Percentiles rank a stretch among this genome's conserved stretches.
Conservation (phyloP, 1,140 invertebrate genomes). For the Zophobas atratus region DNA sequence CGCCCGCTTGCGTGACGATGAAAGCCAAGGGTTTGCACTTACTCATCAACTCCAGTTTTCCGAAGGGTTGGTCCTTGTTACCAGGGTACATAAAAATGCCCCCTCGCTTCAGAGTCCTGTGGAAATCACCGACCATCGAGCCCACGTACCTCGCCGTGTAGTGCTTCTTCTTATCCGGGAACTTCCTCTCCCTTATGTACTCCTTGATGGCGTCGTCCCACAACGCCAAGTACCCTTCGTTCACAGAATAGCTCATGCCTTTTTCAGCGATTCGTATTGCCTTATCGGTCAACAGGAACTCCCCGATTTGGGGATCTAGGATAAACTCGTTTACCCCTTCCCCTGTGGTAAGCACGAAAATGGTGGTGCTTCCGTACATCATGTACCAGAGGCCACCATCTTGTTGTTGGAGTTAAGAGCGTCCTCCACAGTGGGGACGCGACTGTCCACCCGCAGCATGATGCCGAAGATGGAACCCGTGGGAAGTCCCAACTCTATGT, state of each 20-base stretch:
- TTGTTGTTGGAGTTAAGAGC: conserved; percentile 88
- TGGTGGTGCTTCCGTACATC: conserved; percentile 97
- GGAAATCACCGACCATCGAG: conserved; percentile 99
- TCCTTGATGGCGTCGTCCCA: conserved; percentile 88
- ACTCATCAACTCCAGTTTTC: conserved; percentile 97
- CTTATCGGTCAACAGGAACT: conserved; percentile 96
- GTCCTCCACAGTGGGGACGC: conserved; percentile 76
- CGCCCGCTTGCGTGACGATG: conserved; percentile 89
- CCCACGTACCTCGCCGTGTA: conserved; percentile 98
- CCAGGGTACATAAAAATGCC: conserved; percentile 99
- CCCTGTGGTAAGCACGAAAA: conserved; percentile 90
- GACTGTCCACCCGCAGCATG: conserved; percentile 77
- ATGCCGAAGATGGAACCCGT: conserved; percentile 99
- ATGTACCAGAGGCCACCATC: conserved; percentile 97
- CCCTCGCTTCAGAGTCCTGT: conserved; percentile 97
- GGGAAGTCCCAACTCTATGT: conserved; percentile 98
- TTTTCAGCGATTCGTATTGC: conserved; percentile 88
- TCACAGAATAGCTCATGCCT: conserved; percentile 96
- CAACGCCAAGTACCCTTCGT: conserved; percentile 85
- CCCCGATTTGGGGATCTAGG: conserved; percentile 97
- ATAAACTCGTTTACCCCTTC: conserved; percentile 97
- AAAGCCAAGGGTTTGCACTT: conserved; percentile 99
- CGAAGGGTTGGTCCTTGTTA: conserved; percentile 90
- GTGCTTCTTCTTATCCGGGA: conserved; percentile 88
- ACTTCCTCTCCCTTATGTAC: conserved; percentile 94